Evolutionary conservation across 2,797 vertebrate species (phyloP), one percentile per base, ranked within the genome.

Genomic region (Alouatta caraya): DNA sequence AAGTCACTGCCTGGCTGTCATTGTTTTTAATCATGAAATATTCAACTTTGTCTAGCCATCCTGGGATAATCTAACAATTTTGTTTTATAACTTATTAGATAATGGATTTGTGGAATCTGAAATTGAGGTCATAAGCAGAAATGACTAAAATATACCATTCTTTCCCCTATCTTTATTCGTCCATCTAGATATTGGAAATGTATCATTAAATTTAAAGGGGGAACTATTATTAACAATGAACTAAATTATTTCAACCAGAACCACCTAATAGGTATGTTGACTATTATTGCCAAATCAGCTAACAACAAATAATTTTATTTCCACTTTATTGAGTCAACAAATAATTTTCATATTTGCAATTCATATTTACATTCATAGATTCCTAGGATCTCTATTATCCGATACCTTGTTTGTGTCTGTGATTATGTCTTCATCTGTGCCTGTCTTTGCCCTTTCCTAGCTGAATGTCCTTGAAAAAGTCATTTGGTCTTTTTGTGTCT

Each of bases 21-120:
- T 76, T 95, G 28, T 30, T 89, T 92, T 87, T 90, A 79, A 78
- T 89, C 52, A 75, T 67, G 28, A 55, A 88, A 82, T 91, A 93
- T 15, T 90, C 55, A 90, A 64, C 15, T 92, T 75, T 93, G 76
- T 88, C 39, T 37, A 59, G 11, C 13, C 70, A 90, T 39, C n/a
- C 13, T 39, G 52, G 5, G 17, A 28, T 93, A n/a, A 5, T 90
- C 22, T 90, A 67, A 78, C 2, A 70, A 67, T 39, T 84, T 44
- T 81, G 30, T 76, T 88, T 81, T 73, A 44, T 42, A 39, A 52
- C 46, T 87, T 80, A 52, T 64, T 76, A 72, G 46, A 22, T 52
- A 86, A 91, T 24, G 15, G 26, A 81, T 83, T 96, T 96, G 48
- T 96, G 33, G 39, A 84, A 85, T 48, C 26, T 81, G 37, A 48